Percentiles rank a stretch among this genome's conserved stretches.
phyloP scores from a whole-genome alignment of 2,888 invertebrate species.

The Oxycera nigricornis region DNA sequence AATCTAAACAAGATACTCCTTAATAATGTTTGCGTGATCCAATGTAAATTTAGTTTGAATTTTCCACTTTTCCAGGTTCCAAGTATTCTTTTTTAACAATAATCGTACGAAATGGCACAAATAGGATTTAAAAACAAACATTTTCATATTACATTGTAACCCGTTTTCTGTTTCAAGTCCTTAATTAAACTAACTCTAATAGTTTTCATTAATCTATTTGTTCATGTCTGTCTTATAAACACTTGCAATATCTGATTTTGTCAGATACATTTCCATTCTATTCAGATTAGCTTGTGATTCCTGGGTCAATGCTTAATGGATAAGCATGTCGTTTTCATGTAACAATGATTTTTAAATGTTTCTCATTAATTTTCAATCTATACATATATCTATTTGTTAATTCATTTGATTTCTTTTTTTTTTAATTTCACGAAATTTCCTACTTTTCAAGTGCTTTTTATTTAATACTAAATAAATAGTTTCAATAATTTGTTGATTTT shows the following conservation, averaged over 20 bases:
- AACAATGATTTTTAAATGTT: constrained; percentile 1
- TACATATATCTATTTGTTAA: too few species aligned
- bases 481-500: not conserved
- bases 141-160: constrained; percentile 6
- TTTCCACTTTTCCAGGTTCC: too few species aligned
- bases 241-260: not conserved
- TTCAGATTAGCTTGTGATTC: not conserved
- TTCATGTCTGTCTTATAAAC: not conserved
- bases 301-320: not conserved
- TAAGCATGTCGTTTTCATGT: not conserved
- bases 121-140: not conserved
- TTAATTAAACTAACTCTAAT: not conserved
- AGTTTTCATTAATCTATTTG: not conserved
- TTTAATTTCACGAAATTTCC: not conserved
- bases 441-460: constrained; percentile 7
- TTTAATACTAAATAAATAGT: constrained; percentile 32
- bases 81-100: not conserved
- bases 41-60: too few species aligned
- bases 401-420: too few species aligned
- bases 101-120: constrained; percentile 29
- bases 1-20: too few species aligned
- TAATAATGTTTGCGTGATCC: too few species aligned
- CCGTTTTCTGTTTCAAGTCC: constrained; percentile 16
- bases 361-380: too few species aligned
- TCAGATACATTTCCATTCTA: not conserved